Percentiles rank a stretch among this genome's conserved stretches.
Conservation (phyloP, 2,888 invertebrate species). For the Acanthosepion lycidas region DNA sequence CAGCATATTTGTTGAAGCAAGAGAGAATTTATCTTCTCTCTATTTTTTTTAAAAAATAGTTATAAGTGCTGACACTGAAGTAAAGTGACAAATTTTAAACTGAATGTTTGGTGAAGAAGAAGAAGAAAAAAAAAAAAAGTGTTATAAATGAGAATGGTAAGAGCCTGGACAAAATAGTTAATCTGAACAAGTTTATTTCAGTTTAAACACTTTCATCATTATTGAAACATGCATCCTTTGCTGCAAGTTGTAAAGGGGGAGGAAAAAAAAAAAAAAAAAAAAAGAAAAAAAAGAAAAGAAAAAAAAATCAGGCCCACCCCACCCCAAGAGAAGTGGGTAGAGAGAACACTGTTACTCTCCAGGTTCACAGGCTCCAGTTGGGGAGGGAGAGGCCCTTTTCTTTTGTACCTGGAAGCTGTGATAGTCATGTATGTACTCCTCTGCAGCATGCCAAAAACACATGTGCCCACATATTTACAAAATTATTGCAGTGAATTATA, state of each 20-base stretch:
- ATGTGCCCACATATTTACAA: conserved; percentile 43
- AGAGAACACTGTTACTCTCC: neutral
- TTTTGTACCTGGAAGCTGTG: conserved; percentile 41
- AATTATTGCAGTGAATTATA: conserved; percentile 47
- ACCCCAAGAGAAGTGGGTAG: no score
- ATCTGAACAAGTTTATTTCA: conserved; percentile 47
- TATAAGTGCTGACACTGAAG: no score
- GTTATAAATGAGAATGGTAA: conserved; percentile 11
- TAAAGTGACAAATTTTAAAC: no score
- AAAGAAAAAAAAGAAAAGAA: no score
- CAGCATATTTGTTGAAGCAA: no score
- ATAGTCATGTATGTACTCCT: conserved; percentile 37
- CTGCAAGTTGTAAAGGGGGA: neutral
- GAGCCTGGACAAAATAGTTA: conserved; percentile 38
- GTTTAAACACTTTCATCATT: conserved; percentile 47
- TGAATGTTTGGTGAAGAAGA: no score
- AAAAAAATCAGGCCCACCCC: neutral
- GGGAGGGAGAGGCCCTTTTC: neutral
- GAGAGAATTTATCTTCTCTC: no score
- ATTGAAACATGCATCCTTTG: conserved; percentile 45
- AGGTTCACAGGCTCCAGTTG: conserved; percentile 13
- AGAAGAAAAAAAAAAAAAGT: neutral
- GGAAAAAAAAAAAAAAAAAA: neutral
- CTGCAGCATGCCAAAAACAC: conserved; percentile 40
- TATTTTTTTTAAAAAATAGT: no score